Conservation (phyloP, 2,888 invertebrate species). For the Lasioglossum marginatum region DNA sequence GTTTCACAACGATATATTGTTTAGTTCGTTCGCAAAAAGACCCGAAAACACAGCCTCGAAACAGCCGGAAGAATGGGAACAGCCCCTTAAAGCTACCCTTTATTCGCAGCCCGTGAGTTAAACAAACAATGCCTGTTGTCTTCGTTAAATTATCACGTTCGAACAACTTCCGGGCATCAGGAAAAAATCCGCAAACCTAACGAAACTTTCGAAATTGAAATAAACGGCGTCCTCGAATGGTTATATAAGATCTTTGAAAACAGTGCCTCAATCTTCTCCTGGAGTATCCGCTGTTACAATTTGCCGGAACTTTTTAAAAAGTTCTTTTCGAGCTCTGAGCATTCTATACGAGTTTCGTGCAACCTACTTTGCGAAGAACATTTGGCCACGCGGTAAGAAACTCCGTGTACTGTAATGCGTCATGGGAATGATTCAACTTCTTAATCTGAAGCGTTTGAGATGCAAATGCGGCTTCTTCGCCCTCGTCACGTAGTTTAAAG, state of each 20-base stretch:
- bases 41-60: not conserved
- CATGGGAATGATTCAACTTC: slow-evolving; percentile 58
- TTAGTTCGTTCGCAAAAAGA: not conserved
- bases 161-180: not conserved
- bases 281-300: slow-evolving; percentile 20
- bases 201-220: not conserved
- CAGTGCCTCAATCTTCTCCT: not conserved
- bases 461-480: slow-evolving; percentile 52
- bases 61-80: not conserved
- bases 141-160: not conserved
- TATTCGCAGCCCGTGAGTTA: not conserved
- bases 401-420: slow-evolving; percentile 43
- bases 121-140: slow-evolving; percentile 4
- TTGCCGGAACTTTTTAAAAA: slow-evolving; percentile 19
- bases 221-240: not conserved
- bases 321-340: slow-evolving; percentile 28
- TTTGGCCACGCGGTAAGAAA: slow-evolving; percentile 49
- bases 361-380: slow-evolving; percentile 52
- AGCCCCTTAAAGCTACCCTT: not conserved
- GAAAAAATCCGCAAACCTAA: not conserved
- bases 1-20: not conserved
- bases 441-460: slow-evolving; percentile 59
- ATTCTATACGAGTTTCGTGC: slow-evolving; percentile 35
- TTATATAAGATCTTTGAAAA: slow-evolving; percentile 12
- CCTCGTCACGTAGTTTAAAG: slow-evolving; percentile 36